A percentile compares a stretch with the other conserved stretches of the same genome.
Conservation (phyloP, 2,113 vertebrate species). For the Lagenorhynchus albirostris region DNA sequence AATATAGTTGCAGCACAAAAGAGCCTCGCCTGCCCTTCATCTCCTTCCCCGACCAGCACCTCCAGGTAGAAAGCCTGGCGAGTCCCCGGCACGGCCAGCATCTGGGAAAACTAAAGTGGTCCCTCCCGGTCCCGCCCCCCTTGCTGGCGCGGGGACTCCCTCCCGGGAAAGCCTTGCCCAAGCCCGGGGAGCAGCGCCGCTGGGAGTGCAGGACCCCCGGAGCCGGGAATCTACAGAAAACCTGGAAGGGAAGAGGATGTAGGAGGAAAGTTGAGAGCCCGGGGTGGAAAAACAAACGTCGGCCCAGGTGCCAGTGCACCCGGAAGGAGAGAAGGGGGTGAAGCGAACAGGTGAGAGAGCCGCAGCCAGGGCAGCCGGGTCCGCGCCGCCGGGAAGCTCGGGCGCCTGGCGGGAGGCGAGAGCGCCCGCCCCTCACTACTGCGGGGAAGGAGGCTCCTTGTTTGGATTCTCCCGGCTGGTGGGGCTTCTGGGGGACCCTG, state of each 20-base stretch:
- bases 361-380: neutral
- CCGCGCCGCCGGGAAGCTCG: neutral
- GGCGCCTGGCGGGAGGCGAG: neutral
- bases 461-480: neutral
- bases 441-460: accelerated
- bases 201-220: too few species aligned
- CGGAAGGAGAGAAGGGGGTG: neutral
- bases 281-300: neutral
- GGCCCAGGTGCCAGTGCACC: slow-evolving; percentile 31
- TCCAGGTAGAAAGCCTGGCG: neutral
- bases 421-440: neutral
- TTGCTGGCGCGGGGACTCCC: neutral
- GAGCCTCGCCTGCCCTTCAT: neutral
- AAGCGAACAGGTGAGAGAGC: slow-evolving; percentile 49
- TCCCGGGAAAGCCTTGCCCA: neutral
- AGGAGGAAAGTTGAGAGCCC: neutral
- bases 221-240: too few species aligned
- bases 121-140: neutral
- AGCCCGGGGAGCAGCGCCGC: neutral
- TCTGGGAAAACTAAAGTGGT: slow-evolving; percentile 17
- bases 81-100: neutral
- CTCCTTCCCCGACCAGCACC: neutral
- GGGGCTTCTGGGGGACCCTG: neutral
- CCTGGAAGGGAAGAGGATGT: neutral
- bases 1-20: neutral